A percentile compares a stretch with the other conserved stretches of the same genome.
Evolutionary conservation across 2,797 vertebrate species (phyloP).

Genomic region (Acomys russatus): DNA sequence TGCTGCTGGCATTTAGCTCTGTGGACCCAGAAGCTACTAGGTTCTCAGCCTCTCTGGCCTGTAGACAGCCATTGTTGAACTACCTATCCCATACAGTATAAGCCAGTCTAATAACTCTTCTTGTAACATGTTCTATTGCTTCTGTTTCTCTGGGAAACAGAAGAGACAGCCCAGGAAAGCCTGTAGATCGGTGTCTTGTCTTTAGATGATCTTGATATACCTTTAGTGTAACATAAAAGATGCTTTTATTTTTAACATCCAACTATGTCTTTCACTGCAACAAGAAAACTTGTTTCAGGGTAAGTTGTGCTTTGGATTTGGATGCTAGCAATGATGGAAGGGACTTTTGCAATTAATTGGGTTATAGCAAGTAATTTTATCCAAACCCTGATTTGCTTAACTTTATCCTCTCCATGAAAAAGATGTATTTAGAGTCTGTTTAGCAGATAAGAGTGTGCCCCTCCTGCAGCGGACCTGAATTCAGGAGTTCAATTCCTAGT

Average conservation of each 20-base stretch:
- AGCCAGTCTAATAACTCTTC: background rate
- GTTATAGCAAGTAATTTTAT: slow-evolving; percentile 49
- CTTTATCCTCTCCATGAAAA: background rate
- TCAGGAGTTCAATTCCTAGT: background rate
- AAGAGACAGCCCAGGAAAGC: background rate
- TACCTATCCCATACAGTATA: background rate
- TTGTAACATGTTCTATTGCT: background rate
- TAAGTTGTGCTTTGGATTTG: slow-evolving; percentile 30
- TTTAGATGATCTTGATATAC: background rate
- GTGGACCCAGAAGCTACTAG: background rate
- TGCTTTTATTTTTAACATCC: slow-evolving; percentile 3
- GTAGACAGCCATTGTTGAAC: background rate
- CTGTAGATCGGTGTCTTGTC: background rate
- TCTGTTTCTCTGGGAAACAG: background rate
- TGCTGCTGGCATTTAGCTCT: background rate
- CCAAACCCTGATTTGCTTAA: background rate
- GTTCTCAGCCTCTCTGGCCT: background rate
- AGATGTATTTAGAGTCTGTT: background rate
- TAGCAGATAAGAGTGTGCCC: background rate
- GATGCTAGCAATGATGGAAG: background rate
- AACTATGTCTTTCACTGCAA: slow-evolving; percentile 18
- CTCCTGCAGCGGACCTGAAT: background rate
- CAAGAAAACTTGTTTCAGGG: slow-evolving; percentile 47
- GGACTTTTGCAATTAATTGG: background rate
- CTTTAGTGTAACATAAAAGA: background rate